A percentile compares a stretch with the other conserved stretches of the same genome.
phyloP scores from a whole-genome alignment of 2,888 invertebrate species.

The Phaedon cochleariae region DNA sequence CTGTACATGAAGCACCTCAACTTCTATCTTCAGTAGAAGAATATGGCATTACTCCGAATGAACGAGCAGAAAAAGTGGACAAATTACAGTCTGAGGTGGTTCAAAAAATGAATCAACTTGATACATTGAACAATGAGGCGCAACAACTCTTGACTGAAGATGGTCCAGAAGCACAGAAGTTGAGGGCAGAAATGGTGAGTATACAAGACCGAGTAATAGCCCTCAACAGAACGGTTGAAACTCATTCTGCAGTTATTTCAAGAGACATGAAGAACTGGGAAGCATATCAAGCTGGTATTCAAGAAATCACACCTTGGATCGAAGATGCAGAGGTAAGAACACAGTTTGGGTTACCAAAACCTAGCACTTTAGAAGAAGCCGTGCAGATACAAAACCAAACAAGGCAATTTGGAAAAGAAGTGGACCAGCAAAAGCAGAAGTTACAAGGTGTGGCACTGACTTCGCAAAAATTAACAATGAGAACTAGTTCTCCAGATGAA shows the following conservation, averaged over 20 bases:
- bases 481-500: slow-evolving; percentile 82
- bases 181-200: slow-evolving; percentile 78
- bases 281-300: slow-evolving; percentile 80
- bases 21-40: slow-evolving; percentile 78
- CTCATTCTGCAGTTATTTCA: slow-evolving; percentile 77
- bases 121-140: slow-evolving; percentile 76
- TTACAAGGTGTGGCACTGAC: slow-evolving; percentile 78
- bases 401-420: slow-evolving; percentile 78
- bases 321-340: slow-evolving; percentile 87
- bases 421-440: slow-evolving; percentile 78
- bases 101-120: slow-evolving; percentile 78
- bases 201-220: slow-evolving; percentile 80
- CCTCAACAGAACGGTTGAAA: slow-evolving; percentile 78
- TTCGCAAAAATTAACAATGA: slow-evolving; percentile 78
- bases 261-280: slow-evolving; percentile 87
- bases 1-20: slow-evolving; percentile 79
- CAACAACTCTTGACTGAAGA: slow-evolving; percentile 73
- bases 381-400: slow-evolving; percentile 77
- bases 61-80: slow-evolving; percentile 79
- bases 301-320: slow-evolving; percentile 87
- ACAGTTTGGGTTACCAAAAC: slow-evolving; percentile 75
- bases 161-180: slow-evolving; percentile 75
- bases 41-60: slow-evolving; percentile 83
- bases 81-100: slow-evolving; percentile 77
- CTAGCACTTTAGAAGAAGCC: slow-evolving; percentile 83